Conservation (phyloP, 2,113 vertebrate genomes). For the Ctenomys sociabilis region DNA sequence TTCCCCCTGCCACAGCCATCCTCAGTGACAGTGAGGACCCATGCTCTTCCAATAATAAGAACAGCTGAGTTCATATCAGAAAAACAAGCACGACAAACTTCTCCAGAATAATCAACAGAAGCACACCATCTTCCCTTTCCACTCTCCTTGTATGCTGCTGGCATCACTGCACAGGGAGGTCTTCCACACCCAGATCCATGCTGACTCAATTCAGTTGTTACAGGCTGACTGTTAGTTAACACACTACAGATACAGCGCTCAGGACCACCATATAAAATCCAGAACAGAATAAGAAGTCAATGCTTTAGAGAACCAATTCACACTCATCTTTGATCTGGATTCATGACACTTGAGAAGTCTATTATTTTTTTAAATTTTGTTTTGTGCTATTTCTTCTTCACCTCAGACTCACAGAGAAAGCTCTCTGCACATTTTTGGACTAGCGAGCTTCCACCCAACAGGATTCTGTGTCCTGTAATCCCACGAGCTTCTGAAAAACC, state of each 20-base stretch:
- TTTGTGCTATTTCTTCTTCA: background rate
- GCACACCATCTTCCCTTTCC: background rate
- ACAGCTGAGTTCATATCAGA: background rate
- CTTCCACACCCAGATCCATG: background rate
- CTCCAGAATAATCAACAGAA: background rate
- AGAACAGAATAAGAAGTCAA: background rate
- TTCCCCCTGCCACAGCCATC: background rate
- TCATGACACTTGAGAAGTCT: background rate
- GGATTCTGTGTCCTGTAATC: background rate
- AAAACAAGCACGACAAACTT: background rate
- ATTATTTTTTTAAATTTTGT: background rate
- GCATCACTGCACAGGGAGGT: background rate
- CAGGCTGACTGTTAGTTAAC: background rate
- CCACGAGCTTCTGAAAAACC: background rate
- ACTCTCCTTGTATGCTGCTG: background rate
- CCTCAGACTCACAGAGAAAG: background rate
- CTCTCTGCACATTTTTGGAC: background rate
- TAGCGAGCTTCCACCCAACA: background rate
- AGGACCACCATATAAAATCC: background rate
- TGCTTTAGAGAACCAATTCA: background rate
- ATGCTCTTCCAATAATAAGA: background rate
- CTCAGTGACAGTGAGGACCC: background rate
- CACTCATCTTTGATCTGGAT: background rate
- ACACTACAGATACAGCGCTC: accelerated
- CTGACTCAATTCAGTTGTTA: background rate